Base-by-base conservation (phyloP, 2,113 vertebrate genomes). In the Desmodus rotundus region DNA sequence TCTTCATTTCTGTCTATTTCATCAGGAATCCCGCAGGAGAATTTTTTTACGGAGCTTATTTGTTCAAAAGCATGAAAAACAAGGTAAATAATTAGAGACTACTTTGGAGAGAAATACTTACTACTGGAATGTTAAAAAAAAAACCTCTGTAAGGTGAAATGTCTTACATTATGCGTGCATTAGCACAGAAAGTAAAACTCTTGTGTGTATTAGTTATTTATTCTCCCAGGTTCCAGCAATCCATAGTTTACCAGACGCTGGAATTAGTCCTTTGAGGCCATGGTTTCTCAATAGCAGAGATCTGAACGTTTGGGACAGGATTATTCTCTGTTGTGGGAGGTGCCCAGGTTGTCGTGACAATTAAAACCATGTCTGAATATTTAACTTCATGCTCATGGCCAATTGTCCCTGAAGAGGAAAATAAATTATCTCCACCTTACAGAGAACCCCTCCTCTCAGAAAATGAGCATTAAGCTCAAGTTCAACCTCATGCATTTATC, bases 1-100 rank as follows among this genome's bases (percentile, higher is more conserved):
- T 72, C 52, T 89, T 83, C 43, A 47, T 88, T 85, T 58, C 82
- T 93, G 87, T 33, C 2, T 78, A 52, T 96, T 97, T 94, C 43
- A 94, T 63, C 87, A 89, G 96, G 31, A 41, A 43, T 77, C 31
- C 52, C 2, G 50, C 0, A 9, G 61, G 15, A 94, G 43, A 80
- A 16, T n/a, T n/a, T 82, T 93, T 77, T 89, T 93, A 20, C 17
- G 45, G 24, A 16, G 11, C 19, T 5, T 80, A 7, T 86, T 84
- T 65, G 19, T 82, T 83, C 88, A 91, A 68, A n/a, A 67, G 26
- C 58, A 84, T 45, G 88, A 93, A 87, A 96, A 78, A 77, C 11
- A 86, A 88, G 67, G 47, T 41, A 77, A 92, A 80, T 61, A 96
- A 95, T 93, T 87, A 73, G 22, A 82, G 68, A 81, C 43, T 43